Base-by-base conservation (phyloP, 2,888 invertebrate species). In the Agapetus fuscipes region DNA sequence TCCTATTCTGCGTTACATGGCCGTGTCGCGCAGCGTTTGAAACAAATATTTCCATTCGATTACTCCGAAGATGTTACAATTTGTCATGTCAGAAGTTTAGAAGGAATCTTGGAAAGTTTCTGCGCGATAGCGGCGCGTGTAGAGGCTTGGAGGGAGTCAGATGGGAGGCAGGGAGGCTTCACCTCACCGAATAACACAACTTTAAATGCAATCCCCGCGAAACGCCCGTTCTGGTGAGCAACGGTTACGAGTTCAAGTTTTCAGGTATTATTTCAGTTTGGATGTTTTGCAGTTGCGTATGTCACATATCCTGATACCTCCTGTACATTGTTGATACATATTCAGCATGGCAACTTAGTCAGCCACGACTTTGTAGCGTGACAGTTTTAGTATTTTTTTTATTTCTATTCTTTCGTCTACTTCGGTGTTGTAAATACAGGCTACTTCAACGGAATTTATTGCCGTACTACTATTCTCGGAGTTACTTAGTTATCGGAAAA, bases 51-150 rank as follows among this genome's bases (percentile, higher is more conserved):
- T 47, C 47, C 47, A 44, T 47, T 44, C 47, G 47, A 44, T 44
- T 44, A 43, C 44, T 32, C 41, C 39, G 47, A 44, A 44, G 39
- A 41, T 38, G 47, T 44, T 48, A 48, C 48, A 43, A 48, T 48
- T 48, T 48, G 48, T 48, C 48, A 48, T 48, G 48, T 48, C 48
- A 35, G 45, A 48, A 48, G 37, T 48, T 47, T 39, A 14, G 16
- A 27, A 30, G 34, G 34, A 40, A 34, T 37, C 40, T 39, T 37
- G 29, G 15, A 32, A 39, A 39, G 30, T 43, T 43, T 35, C 26
- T 15, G 31, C n/a, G 3, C 30, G 32, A 20, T 30, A 36, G 26
- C 33, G 26, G 14, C 34, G 14, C 17, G 12, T 30, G 28, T n/a
- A n/a, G 13, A n/a, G 28, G 28, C 5, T n/a, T n/a, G 28, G 25